A percentile compares a stretch with the other conserved stretches of the same genome.
Evolutionary conservation across 2,797 vertebrate genomes (phyloP).

Genomic region (Acipenser ruthenus): DNA sequence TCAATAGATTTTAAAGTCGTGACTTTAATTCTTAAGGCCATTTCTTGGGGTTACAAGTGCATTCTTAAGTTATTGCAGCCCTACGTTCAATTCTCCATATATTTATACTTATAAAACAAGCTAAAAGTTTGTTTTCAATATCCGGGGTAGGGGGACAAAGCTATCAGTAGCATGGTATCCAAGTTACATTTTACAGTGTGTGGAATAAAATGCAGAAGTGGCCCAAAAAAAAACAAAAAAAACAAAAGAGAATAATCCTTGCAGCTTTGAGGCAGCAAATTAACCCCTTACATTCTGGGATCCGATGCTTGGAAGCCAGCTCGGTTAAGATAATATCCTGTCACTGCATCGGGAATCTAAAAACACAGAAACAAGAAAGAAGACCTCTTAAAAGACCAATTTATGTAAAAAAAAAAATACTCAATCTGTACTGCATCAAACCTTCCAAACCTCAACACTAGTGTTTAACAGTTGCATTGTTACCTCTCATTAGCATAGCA

Average conservation of each 20-base stretch:
- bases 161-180: no score
- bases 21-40: no score
- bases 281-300: constrained; percentile 82
- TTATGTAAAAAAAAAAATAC: background rate
- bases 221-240: background rate
- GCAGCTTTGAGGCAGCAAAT: background rate
- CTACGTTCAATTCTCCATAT: no score
- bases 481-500: no score
- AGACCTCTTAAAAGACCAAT: background rate
- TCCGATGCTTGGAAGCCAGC: constrained; percentile 95
- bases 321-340: constrained; percentile 90
- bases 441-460: background rate
- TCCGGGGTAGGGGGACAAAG: no score
- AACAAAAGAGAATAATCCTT: background rate
- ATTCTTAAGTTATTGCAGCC: no score
- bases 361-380: background rate
- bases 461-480: background rate
- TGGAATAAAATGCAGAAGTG: no score
- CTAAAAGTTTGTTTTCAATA: no score
- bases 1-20: no score
- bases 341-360: constrained; percentile 96
- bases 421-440: background rate
- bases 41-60: no score
- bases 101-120: no score
- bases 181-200: no score